Percentiles rank a stretch among this genome's conserved stretches.
Evolutionary conservation across 2,888 invertebrate genomes (phyloP).

Genomic region (Deroplatys truncata): DNA sequence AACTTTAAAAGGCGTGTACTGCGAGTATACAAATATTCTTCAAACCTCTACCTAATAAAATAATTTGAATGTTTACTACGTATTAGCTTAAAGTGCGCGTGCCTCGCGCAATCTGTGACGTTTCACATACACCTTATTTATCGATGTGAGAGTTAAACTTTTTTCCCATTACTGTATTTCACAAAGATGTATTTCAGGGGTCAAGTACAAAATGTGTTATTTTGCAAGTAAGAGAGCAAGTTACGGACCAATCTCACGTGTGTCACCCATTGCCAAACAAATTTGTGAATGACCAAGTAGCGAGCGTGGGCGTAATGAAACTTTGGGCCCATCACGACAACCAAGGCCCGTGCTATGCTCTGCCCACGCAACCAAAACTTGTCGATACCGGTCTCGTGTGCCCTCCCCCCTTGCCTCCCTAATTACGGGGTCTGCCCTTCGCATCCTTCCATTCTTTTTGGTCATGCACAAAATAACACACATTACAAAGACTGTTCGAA

Average conservation of each 20-base stretch:
- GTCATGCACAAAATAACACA: background rate
- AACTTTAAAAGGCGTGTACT: too few relatives aligned
- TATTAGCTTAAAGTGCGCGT: too few relatives aligned
- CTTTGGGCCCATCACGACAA: too few relatives aligned
- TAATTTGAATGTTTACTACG: too few relatives aligned
- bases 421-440: background rate
- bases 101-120: too few relatives aligned
- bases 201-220: background rate
- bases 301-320: background rate
- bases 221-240: background rate
- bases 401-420: background rate
- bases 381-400: background rate
- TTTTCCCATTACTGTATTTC: too few relatives aligned
- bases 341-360: background rate
- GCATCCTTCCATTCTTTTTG: background rate
- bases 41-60: too few relatives aligned
- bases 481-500: background rate
- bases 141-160: too few relatives aligned
- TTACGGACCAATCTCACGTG: background rate
- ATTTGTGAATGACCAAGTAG: background rate
- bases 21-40: too few relatives aligned
- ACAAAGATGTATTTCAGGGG: background rate
- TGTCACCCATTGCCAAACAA: background rate
- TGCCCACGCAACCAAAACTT: background rate
- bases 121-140: too few relatives aligned